phyloP scores from a whole-genome alignment of 2,888 invertebrate species.

The Capitulum mitella region DNA sequence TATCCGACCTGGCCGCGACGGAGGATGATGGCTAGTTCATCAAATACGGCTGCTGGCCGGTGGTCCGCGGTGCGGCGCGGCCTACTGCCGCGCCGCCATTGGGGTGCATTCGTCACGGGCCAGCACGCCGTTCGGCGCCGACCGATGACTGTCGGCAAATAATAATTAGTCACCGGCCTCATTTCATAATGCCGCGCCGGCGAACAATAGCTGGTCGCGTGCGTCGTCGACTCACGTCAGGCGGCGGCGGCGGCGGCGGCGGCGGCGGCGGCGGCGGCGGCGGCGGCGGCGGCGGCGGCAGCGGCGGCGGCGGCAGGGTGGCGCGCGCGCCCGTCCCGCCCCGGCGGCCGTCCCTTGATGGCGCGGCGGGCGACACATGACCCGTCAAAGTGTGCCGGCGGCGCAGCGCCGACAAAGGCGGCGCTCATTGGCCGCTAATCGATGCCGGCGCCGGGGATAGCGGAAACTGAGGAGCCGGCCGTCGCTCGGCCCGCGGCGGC shows the following conservation, averaged over 20 bases:
- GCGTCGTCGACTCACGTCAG: background rate
- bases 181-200: constrained; percentile 6
- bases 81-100: too few species aligned
- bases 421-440: constrained; percentile 15
- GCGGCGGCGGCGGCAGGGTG: background rate
- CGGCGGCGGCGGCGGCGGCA: too few species aligned
- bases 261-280: too few species aligned
- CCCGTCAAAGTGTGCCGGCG: background rate
- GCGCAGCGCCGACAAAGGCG: background rate
- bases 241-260: too few species aligned
- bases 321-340: background rate
- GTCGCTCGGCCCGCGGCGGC: background rate
- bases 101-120: background rate
- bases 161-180: background rate
- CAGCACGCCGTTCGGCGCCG: background rate
- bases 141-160: background rate
- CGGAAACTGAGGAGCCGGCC: background rate
- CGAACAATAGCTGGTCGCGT: background rate
- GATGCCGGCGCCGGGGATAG: background rate
- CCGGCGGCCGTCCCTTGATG: background rate
- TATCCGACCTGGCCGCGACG: too few species aligned
- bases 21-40: too few species aligned
- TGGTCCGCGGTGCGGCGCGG: too few species aligned
- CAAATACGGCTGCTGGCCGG: too few species aligned
- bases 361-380: background rate